Evolutionary conservation across 2,888 invertebrate genomes (phyloP), one percentile per base, ranked within the genome.

Genomic region (Fragum fragum): DNA sequence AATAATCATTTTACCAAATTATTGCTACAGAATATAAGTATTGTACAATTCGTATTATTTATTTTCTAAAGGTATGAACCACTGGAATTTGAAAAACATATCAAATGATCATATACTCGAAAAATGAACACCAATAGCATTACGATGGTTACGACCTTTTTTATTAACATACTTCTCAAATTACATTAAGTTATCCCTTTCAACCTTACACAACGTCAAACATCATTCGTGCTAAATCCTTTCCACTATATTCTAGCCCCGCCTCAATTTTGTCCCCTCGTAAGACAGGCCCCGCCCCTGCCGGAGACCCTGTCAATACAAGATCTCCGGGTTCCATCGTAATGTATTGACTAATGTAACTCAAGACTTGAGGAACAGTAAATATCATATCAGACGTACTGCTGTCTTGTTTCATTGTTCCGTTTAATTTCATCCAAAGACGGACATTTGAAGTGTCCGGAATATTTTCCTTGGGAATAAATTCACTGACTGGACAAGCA

Each of bases 281-380:
- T 28, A 94, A 93, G 6, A 97, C 96, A 0, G 96, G 95, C 0
- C 96, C 95, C 39, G 96, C 96, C n/a, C 96, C 97, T 36, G 96
- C 95, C 0, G 97, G 97, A 0, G 97, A 96, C 9, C 97, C 97
- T 7, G 97, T 97, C 52, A 97, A 93, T 82, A 97, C 95, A 14
- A 97, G 92, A 94, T 97, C 97, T 79, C 96, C 96, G 6, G 96
- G 95, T 88, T 97, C 97, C 81, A 97, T 92, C 0, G 97, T 97
- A 94, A 97, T 96, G 90, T 95, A 96, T 78, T 95, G 93, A 1
- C 97, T 96, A 53, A 96, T 95, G 92, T 96, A 96, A 59, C 96
- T 95, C 42, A 97, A 95, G 7, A 97, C 94, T 66, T 95, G 94
- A 0, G 96, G 96, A n/a, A 96, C 95, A 61, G 94, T 95, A 91